These are phyloP conservation scores for Dryobotodes eremita DNA, from an alignment of 2,888 invertebrate species.

Conservation along the genomic window DNA sequence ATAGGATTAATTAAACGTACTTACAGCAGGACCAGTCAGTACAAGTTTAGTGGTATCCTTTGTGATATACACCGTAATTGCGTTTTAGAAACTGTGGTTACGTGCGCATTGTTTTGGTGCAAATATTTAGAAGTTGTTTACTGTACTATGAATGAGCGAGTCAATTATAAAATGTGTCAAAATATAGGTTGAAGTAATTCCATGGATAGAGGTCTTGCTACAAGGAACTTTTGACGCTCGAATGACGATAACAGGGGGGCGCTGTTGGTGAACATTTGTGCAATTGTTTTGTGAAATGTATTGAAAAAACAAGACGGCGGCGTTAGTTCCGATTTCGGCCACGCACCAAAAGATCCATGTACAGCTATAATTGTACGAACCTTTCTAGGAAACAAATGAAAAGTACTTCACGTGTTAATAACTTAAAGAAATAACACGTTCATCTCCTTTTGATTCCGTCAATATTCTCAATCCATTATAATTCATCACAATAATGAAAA, in stretches of 20 bases:
- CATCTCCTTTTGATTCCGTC: no score
- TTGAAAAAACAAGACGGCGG: not conserved
- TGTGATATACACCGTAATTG: constrained; percentile 38
- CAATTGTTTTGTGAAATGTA: not conserved
- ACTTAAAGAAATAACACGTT: not conserved
- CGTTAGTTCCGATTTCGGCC: not conserved
- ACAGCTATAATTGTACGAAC: not conserved
- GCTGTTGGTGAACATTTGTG: not conserved
- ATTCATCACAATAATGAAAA: not conserved
- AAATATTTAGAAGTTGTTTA: not conserved
- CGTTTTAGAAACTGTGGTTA: constrained; percentile 14
- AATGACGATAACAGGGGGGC: not conserved
- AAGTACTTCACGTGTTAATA: not conserved
- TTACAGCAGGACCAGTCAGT: constrained; percentile 27
- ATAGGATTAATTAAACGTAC: constrained; percentile 48
- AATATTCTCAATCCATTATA: not conserved
- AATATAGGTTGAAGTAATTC: not conserved
- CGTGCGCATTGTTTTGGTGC: not conserved
- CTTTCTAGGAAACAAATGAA: not conserved
- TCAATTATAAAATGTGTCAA: not conserved
- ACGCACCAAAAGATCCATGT: not conserved
- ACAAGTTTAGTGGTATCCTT: constrained; percentile 23
- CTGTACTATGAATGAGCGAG: not conserved
- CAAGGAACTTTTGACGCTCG: not conserved
- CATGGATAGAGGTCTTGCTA: not conserved